phyloP scores from a whole-genome alignment of 2,113 vertebrate species.

The Nibea coibor region DNA sequence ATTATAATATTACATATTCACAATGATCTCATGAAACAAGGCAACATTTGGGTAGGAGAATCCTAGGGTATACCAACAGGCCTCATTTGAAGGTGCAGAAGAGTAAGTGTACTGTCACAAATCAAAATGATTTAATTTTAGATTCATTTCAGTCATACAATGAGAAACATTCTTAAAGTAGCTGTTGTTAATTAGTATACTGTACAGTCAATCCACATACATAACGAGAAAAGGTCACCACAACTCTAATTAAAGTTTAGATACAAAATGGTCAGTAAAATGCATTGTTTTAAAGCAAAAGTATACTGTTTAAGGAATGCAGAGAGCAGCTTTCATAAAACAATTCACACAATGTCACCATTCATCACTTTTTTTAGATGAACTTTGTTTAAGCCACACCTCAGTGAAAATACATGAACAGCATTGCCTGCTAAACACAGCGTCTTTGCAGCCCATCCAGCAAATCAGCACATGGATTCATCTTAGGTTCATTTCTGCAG shows the following conservation, averaged over 20 bases:
- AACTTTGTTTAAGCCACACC: constrained; percentile 9
- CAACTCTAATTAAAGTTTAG: constrained; percentile 2
- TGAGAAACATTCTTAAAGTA: constrained; percentile 18
- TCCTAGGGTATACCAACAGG: background rate
- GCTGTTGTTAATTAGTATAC: background rate
- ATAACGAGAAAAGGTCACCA: constrained; percentile 26
- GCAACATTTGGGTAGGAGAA: background rate
- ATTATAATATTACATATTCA: constrained; percentile 23
- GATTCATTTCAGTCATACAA: background rate
- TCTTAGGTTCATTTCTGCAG: constrained; percentile 10
- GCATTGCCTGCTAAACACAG: constrained; percentile 16
- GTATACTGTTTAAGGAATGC: constrained; percentile 72
- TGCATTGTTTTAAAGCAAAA: constrained; percentile 42
- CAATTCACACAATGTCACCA: constrained; percentile 27
- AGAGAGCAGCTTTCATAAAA: constrained; percentile 65
- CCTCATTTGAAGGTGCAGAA: constrained; percentile 25
- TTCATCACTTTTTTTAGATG: constrained; percentile 34
- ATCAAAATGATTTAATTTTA: constrained; percentile 7
- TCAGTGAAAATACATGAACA: constrained; percentile 38
- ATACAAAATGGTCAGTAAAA: constrained; percentile 60
- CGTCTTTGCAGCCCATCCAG: constrained; percentile 34
- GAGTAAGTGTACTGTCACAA: background rate
- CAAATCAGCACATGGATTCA: constrained; percentile 25
- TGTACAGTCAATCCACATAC: constrained; percentile 33
- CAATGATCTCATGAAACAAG: constrained; percentile 18